These are phyloP conservation scores for Gadus chalcogrammus DNA, from an alignment of 2,113 vertebrate species.

Conservation along the genomic window DNA sequence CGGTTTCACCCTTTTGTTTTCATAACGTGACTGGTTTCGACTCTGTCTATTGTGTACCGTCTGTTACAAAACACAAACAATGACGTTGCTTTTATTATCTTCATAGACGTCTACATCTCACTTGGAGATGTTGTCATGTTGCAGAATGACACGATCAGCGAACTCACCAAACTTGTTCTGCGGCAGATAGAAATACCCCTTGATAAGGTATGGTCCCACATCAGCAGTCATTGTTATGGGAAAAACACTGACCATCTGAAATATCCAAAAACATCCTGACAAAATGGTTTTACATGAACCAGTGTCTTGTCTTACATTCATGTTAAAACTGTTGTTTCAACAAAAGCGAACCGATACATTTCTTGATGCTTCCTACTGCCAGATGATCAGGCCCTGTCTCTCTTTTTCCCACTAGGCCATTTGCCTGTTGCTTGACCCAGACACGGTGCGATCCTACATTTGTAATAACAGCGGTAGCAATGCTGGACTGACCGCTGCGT, in stretches of 20 bases:
- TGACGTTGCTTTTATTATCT: conserved; percentile 17
- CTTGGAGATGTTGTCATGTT: conserved; percentile 52
- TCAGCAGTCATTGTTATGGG: too few relatives aligned
- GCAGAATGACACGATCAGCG: conserved; percentile 33
- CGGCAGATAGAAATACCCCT: conserved; percentile 59
- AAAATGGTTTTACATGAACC: too few relatives aligned
- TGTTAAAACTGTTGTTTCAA: too few relatives aligned
- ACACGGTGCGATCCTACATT: conserved; percentile 33
- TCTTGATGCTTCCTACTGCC: too few relatives aligned
- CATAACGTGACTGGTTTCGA: too few relatives aligned
- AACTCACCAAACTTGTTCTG: conserved; percentile 34
- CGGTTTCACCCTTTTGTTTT: too few relatives aligned
- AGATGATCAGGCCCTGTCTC: not conserved
- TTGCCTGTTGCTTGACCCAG: conserved; percentile 43
- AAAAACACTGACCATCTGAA: too few relatives aligned
- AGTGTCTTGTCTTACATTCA: too few relatives aligned
- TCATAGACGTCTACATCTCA: conserved; percentile 55
- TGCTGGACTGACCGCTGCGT: conserved; percentile 29
- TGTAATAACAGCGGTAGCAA: conserved; percentile 44
- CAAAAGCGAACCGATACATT: too few relatives aligned
- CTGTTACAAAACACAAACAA: not conserved
- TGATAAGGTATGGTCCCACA: conserved; percentile 52
- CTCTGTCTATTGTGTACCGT: too few relatives aligned
- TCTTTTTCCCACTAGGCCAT: conserved; percentile 46
- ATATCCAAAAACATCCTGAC: too few relatives aligned